Evolutionary conservation across 1,140 invertebrate species (phyloP).

Genomic region (Drosophila sproati): DNA sequence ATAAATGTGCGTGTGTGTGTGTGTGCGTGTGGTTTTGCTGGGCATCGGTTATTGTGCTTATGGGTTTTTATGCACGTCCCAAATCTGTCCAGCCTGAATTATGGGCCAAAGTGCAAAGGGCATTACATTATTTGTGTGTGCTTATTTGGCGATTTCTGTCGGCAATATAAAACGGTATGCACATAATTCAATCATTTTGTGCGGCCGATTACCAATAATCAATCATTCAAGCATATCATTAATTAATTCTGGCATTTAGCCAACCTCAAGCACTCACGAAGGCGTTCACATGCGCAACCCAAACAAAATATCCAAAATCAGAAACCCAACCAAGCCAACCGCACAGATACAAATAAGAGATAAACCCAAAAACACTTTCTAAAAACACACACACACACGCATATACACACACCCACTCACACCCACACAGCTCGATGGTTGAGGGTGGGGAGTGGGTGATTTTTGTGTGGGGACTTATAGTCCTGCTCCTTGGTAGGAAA

Average conservation of each 20-base stretch:
- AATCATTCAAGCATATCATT: constrained; percentile 80
- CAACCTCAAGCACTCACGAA: constrained; percentile 58
- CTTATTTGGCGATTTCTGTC: constrained; percentile 40
- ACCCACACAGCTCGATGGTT: background rate
- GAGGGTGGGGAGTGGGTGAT: background rate
- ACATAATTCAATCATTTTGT: constrained; percentile 76
- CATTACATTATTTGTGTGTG: constrained; percentile 27
- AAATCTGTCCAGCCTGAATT: constrained; percentile 67
- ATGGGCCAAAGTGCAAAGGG: constrained; percentile 75
- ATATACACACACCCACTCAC: background rate
- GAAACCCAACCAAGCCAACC: constrained; percentile 5
- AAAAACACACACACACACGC: constrained; percentile 11
- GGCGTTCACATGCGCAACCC: constrained; percentile 26
- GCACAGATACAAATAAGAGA: constrained; percentile 38
- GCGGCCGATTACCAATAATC: constrained; percentile 57
- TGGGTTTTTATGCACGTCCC: constrained; percentile 54
- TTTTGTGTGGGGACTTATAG: background rate
- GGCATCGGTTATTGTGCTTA: constrained; percentile 55
- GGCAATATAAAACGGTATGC: constrained; percentile 32
- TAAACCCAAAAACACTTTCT: constrained; percentile 40
- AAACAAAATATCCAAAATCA: background rate
- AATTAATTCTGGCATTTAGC: constrained; percentile 78
- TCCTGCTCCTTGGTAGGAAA: constrained; percentile 30
- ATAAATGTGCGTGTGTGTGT: background rate
- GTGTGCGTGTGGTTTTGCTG: constrained; percentile 5